Conservation (phyloP, 2,113 vertebrate genomes). For the Eonycteris spelaea region DNA sequence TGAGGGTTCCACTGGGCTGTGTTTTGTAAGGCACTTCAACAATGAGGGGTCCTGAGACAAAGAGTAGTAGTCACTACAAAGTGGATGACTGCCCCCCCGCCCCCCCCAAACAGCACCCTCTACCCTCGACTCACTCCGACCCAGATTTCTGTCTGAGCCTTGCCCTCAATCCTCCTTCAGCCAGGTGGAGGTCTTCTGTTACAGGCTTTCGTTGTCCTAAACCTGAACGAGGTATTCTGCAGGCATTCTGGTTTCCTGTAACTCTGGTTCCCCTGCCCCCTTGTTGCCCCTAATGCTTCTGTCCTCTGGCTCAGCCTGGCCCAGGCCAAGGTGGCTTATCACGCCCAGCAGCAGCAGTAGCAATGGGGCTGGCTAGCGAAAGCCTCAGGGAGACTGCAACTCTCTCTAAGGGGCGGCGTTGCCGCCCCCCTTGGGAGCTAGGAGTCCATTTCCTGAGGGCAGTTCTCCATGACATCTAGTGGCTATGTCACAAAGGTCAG, state of each 20-base stretch:
- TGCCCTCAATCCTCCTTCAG: not conserved
- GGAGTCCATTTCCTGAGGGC: not conserved
- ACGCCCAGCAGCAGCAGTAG: not conserved
- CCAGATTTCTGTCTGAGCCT: not conserved
- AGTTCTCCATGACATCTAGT: not conserved
- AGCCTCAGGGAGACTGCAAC: conserved; percentile 4
- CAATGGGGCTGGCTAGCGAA: not conserved
- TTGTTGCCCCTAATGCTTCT: not conserved
- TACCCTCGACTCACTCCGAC: not conserved
- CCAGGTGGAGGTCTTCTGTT: not conserved
- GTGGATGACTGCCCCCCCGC: not conserved
- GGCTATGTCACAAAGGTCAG: conserved; percentile 56
- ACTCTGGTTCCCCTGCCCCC: not conserved
- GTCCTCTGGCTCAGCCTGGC: conserved; percentile 16
- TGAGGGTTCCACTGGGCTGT: not conserved
- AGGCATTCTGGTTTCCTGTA: not conserved
- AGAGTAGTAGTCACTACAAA: not conserved
- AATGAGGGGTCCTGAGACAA: not conserved
- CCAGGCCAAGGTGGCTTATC: not conserved
- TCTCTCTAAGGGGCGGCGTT: conserved; percentile 42
- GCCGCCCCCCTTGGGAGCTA: conserved; percentile 48
- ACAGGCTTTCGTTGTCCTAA: not conserved
- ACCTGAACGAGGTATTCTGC: not conserved
- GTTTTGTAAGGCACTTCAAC: not conserved
- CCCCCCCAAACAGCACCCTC: not conserved